Conservation (phyloP, 2,113 vertebrate species). For the Ctenodactylus gundi region DNA sequence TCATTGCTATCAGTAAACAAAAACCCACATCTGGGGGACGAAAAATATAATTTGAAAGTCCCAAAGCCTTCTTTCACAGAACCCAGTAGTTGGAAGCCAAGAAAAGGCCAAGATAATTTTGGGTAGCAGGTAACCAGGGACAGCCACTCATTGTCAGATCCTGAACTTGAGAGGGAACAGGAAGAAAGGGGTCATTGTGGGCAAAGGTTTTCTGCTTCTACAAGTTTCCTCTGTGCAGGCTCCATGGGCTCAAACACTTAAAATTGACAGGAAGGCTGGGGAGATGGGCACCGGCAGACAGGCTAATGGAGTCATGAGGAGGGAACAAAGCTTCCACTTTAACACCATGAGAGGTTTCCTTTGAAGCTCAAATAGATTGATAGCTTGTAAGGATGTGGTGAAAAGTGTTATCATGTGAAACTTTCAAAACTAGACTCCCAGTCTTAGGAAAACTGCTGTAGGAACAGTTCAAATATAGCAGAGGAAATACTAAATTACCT, state of each 20-base stretch:
- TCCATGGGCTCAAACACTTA: background rate
- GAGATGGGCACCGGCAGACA: background rate
- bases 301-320: background rate
- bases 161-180: background rate
- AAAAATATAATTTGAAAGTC: background rate
- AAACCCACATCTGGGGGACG: background rate
- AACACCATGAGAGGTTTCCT: background rate
- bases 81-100: background rate
- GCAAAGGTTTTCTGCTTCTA: background rate
- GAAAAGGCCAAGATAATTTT: background rate
- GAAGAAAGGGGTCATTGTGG: background rate
- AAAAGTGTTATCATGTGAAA: slow-evolving; percentile 50
- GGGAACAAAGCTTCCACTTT: background rate
- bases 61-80: background rate
- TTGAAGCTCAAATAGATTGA: background rate
- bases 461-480: slow-evolving; percentile 48
- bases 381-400: slow-evolving; percentile 12
- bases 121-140: background rate
- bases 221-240: background rate
- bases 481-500: slow-evolving; percentile 46
- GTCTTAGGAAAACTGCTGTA: slow-evolving; percentile 28
- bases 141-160: background rate
- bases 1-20: background rate
- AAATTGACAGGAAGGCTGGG: too few species aligned
- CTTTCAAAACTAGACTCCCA: slow-evolving; percentile 4